phyloP scores from a whole-genome alignment of 1,140 invertebrate species.

The Scaptodrosophila lebanonensis region DNA sequence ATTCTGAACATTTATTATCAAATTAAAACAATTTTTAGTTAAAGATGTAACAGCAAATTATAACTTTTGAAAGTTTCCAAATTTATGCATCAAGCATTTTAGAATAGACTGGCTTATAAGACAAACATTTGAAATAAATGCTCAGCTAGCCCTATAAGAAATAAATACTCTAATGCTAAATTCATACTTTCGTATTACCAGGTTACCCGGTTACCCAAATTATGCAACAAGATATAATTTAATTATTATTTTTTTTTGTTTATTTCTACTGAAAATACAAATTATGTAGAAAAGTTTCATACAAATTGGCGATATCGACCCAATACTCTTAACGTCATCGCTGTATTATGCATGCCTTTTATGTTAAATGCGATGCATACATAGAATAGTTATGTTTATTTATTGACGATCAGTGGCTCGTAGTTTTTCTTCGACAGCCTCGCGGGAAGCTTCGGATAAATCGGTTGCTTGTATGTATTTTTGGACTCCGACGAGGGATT shows the following conservation, averaged over 20 bases:
- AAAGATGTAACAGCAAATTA: too few species aligned
- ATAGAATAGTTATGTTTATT: conserved; percentile 35
- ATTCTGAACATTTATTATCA: too few species aligned
- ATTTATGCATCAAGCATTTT: too few species aligned
- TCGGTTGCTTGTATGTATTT: conserved; percentile 98
- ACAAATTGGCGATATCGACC: conserved; percentile 70
- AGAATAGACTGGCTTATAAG: too few species aligned
- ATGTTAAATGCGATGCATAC: conserved; percentile 67
- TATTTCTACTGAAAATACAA: conserved; percentile 75
- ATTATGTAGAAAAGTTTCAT: conserved; percentile 74
- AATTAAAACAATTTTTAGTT: too few species aligned
- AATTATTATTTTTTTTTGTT: conserved; percentile 57
- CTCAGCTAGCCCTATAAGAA: too few species aligned
- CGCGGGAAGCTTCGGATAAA: conserved; percentile 92
- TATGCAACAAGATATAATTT: conserved; percentile 10
- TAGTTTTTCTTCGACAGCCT: conserved; percentile 94
- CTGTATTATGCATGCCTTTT: conserved; percentile 59
- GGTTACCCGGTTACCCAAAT: too few species aligned
- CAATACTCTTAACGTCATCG: conserved; percentile 52
- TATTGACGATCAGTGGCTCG: conserved; percentile 95
- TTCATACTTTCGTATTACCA: too few species aligned
- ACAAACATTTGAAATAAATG: too few species aligned
- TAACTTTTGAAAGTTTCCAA: too few species aligned
- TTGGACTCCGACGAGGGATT: conserved; percentile 95
- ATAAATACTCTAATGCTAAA: too few species aligned